phyloP scores from a whole-genome alignment of 2,797 vertebrate genomes.

The Okamejei kenojei region DNA sequence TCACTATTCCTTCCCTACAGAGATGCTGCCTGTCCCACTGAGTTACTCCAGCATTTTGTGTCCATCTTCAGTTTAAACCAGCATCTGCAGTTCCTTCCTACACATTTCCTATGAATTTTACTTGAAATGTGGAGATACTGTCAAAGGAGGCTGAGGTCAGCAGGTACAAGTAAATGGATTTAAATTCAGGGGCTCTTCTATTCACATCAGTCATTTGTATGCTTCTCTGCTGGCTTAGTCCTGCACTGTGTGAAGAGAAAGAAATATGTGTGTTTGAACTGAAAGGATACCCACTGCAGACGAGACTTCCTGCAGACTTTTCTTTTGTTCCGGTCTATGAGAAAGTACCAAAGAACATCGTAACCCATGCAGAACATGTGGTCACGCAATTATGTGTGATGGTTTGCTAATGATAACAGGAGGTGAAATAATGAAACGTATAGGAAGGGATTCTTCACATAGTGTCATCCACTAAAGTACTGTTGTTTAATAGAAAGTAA shows the following conservation, averaged over 20 bases:
- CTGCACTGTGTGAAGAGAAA: neutral
- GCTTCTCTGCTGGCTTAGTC: neutral
- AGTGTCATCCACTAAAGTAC: neutral
- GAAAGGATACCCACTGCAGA: constrained; percentile 5
- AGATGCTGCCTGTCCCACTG: too few species aligned
- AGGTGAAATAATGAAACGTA: neutral
- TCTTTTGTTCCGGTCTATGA: constrained; percentile 8
- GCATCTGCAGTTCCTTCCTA: too few species aligned
- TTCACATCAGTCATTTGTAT: neutral
- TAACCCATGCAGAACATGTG: neutral
- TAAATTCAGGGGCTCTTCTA: neutral
- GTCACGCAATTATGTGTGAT: constrained; percentile 8
- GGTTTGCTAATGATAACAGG: constrained; percentile 1
- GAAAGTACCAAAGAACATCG: neutral
- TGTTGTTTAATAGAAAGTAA: neutral
- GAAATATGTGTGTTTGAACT: neutral
- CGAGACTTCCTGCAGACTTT: neutral
- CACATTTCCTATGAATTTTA: neutral
- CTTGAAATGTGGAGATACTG: neutral
- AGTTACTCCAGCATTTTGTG: too few species aligned
- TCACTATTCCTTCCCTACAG: too few species aligned
- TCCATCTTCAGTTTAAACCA: too few species aligned
- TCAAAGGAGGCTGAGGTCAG: neutral
- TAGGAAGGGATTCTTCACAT: neutral
- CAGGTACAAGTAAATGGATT: neutral